These are phyloP conservation scores for Melanotaenia nigrans DNA, from an alignment of 2,797 vertebrate species.

Conservation along the genomic window DNA sequence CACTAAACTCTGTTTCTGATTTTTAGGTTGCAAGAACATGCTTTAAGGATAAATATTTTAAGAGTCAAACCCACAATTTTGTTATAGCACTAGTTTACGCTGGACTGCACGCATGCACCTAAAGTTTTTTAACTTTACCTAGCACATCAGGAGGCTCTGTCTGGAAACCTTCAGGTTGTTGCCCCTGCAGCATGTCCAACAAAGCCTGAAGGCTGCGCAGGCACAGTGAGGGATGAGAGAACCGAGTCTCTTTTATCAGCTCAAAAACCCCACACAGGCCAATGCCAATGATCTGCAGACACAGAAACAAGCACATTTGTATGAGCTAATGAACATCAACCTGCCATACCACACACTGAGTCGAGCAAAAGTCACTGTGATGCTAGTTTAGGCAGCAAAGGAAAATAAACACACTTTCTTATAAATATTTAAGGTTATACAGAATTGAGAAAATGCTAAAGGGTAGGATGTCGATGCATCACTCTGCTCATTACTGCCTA, in stretches of 20 bases:
- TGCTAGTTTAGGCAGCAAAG: neutral
- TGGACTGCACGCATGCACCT: neutral
- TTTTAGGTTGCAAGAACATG: neutral
- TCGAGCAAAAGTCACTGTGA: neutral
- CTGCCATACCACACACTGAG: neutral
- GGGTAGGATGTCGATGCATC: neutral
- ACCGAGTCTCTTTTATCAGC: constrained; percentile 97
- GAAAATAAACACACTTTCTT: neutral
- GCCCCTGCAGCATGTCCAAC: constrained; percentile 97
- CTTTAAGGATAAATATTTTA: constrained; percentile 1
- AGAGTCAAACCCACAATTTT: constrained; percentile 5
- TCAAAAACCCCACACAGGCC: constrained; percentile 99
- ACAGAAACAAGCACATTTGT: constrained; percentile 22
- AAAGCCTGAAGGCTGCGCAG: constrained; percentile 97
- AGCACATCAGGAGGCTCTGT: constrained; percentile 97
- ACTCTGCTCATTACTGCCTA: constrained; percentile 9
- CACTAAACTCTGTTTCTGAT: neutral
- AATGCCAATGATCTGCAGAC: constrained; percentile 88
- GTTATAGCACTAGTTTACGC: neutral
- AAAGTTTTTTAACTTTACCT: constrained; percentile 80
- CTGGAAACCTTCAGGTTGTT: constrained; percentile 97
- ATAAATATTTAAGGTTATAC: neutral
- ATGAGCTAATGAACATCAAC: constrained; percentile 26
- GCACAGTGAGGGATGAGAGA: constrained; percentile 96
- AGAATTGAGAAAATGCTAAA: neutral